Base-by-base conservation (phyloP, 30 jellyfish, hydroid and myxozoan species). In the Chironex yamaguchii region DNA sequence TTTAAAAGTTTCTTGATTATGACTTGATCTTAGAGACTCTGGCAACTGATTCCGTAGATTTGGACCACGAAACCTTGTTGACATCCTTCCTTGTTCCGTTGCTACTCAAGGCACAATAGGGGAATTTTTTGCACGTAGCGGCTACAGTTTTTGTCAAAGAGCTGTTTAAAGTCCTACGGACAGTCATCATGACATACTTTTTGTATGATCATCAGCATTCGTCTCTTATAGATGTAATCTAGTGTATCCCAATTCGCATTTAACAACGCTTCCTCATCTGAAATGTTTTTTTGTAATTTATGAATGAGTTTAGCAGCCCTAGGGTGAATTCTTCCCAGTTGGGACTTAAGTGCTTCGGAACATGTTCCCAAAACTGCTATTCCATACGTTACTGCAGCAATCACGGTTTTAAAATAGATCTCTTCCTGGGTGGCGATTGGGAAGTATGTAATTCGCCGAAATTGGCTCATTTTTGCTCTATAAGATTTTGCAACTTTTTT, bases 31-130 rank as follows among this genome's bases (percentile, higher is more conserved):
- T 22, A 67, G 81, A 67, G 68, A 4, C 67, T 24, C 81, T 64
- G 78, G 78, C 78, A 64, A 64, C 33, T 67, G 81, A 67, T 67
- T 67, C 68, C n/a, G n/a, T n/a, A n/a, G n/a, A n/a, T n/a, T n/a
- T n/a, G n/a, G n/a, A n/a, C n/a, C n/a, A n/a, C n/a, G n/a, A n/a
- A n/a, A n/a, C n/a, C n/a, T n/a, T n/a, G n/a, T n/a, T n/a, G 62
- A 67, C 25, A 67, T 67, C 81, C 68, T 67, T 67, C 68, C 81
- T 33, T 33, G 85, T 35, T 71, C 85, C 36, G 29, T 71, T 71
- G 85, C 85, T 34, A 35, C 85, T 71, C 0, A 49, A 34, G 85
- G 85, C 36, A 71, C 77, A 35, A 35, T 52, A n/a, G 49, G 49
- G 36, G 85, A 34, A 23, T 35, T 71, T 71, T 2, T 31, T 49